phyloP scores from a whole-genome alignment of 2,797 vertebrate species.

The Phoxinus dragarum region DNA sequence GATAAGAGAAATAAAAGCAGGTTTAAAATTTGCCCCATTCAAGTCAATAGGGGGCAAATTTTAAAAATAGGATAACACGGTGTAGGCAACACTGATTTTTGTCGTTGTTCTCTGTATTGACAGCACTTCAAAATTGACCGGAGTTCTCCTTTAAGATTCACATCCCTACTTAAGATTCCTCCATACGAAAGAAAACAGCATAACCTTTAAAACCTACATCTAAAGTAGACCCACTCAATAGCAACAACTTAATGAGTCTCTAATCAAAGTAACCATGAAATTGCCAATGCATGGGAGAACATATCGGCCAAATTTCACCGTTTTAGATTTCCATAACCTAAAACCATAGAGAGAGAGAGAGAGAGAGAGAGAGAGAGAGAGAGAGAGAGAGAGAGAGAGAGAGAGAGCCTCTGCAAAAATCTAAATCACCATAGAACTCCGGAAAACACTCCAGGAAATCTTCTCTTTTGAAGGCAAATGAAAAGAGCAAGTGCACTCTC shows the following conservation, averaged over 20 bases:
- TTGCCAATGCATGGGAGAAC: neutral
- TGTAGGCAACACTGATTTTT: no score
- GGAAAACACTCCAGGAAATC: neutral
- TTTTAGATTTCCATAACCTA: neutral
- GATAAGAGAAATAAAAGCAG: no score
- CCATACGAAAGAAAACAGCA: neutral
- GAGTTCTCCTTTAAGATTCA: no score
- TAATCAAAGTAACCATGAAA: slow-evolving; percentile 10
- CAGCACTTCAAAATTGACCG: no score
- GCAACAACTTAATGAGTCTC: neutral
- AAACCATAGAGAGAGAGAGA: neutral
- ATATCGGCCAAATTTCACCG: neutral
- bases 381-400: neutral
- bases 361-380: neutral
- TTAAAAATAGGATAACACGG: no score
- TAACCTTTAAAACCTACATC: neutral
- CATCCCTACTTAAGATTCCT: neutral
- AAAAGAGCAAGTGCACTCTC: slow-evolving; percentile 28
- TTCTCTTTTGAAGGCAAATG: neutral
- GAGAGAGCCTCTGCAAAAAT: neutral
- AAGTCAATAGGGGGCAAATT: no score
- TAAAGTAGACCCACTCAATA: neutral
- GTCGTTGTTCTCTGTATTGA: no score
- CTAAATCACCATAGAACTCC: neutral
- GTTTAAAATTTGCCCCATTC: no score